Conservation (phyloP, 2,888 invertebrate genomes). For the Idaea straminata region DNA sequence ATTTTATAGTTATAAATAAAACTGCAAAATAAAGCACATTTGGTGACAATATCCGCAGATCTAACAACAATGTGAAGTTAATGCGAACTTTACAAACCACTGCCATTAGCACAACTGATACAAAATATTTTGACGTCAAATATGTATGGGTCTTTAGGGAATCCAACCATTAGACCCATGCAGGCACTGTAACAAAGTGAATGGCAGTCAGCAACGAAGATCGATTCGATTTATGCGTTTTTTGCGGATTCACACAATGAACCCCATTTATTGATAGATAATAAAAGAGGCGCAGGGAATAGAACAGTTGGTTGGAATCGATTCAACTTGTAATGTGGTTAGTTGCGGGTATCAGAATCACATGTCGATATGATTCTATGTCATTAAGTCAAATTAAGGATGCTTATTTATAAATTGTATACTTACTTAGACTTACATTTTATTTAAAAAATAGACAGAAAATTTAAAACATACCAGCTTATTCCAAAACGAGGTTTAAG, state of each 20-base stretch:
- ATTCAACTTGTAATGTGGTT: constrained; percentile 69
- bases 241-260: constrained; percentile 68
- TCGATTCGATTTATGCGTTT: constrained; percentile 78
- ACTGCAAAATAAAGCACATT: constrained; percentile 47
- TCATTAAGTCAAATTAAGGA: constrained; percentile 42
- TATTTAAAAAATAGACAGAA: too few species aligned
- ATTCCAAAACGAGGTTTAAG: too few species aligned
- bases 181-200: constrained; percentile 57
- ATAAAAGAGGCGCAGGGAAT: constrained; percentile 52
- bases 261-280: constrained; percentile 75
- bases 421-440: too few species aligned
- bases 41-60: constrained; percentile 59
- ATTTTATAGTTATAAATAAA: background rate
- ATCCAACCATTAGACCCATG: constrained; percentile 50
- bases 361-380: constrained; percentile 59
- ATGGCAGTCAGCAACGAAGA: constrained; percentile 69
- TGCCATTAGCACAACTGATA: constrained; percentile 73
- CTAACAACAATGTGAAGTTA: constrained; percentile 66
- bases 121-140: constrained; percentile 78
- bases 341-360: constrained; percentile 76
- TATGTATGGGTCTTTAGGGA: constrained; percentile 71
- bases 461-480: too few species aligned
- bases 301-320: constrained; percentile 72
- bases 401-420: constrained; percentile 14
- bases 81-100: constrained; percentile 62